phyloP scores from a whole-genome alignment of 2,113 vertebrate species.

The Sorex araneus region DNA sequence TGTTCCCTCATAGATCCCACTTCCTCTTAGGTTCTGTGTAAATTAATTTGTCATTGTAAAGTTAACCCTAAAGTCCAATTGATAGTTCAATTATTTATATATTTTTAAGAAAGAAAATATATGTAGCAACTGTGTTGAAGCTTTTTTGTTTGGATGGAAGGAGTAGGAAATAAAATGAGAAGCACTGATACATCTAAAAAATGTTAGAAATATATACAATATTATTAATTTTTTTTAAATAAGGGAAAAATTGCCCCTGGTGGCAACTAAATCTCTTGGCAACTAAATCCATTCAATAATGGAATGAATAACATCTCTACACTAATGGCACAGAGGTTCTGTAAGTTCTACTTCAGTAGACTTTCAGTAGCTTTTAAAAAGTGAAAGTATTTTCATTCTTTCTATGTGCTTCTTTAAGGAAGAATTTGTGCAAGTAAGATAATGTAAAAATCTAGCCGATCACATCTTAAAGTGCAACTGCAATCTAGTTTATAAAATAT shows the following conservation, averaged over 20 bases:
- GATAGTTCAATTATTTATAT: slow-evolving; percentile 46
- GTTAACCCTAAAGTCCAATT: slow-evolving; percentile 27
- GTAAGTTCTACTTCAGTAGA: slow-evolving; percentile 37
- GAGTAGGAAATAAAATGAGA: slow-evolving; percentile 49
- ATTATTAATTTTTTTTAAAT: slow-evolving; percentile 30
- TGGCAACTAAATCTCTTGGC: slow-evolving; percentile 31
- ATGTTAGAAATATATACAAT: slow-evolving; percentile 52
- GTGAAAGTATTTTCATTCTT: slow-evolving; percentile 26
- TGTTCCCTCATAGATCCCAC: slow-evolving; percentile 54
- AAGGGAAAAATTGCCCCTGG: neutral
- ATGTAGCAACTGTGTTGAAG: slow-evolving; percentile 37
- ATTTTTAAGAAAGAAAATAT: slow-evolving; percentile 65
- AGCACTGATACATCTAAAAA: slow-evolving; percentile 36
- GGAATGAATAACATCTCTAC: neutral
- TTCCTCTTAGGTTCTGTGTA: slow-evolving; percentile 50
- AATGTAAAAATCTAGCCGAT: slow-evolving; percentile 12
- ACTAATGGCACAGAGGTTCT: neutral
- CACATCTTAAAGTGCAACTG: slow-evolving; percentile 13
- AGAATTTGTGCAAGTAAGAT: neutral
- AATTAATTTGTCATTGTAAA: slow-evolving; percentile 63
- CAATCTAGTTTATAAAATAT: neutral
- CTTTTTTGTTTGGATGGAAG: slow-evolving; percentile 59
- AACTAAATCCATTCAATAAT: slow-evolving; percentile 33
- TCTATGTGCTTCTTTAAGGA: slow-evolving; percentile 24
- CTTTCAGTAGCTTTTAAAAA: neutral